phyloP scores from a whole-genome alignment of 2,888 invertebrate genomes.

The Matsumyia berberina region DNA sequence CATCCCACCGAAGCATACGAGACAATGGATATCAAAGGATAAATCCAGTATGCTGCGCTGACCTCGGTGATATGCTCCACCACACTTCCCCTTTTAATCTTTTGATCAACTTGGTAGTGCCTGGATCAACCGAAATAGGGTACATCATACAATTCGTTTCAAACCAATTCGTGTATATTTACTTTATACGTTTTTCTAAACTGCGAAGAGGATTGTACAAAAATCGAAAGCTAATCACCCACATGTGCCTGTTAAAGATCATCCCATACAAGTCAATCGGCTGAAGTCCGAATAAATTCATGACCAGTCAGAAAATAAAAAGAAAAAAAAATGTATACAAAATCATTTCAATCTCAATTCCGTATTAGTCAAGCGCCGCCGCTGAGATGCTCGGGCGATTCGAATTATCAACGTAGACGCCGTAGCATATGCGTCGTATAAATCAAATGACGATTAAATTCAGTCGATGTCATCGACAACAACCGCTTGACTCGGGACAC shows the following conservation, averaged over 20 bases:
- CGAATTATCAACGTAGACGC: background rate
- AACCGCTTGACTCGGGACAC: too few species aligned
- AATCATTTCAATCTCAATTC: background rate
- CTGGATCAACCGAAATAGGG: too few species aligned
- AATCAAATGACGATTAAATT: constrained; percentile 32
- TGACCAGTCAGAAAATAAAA: constrained; percentile 33
- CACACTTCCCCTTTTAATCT: too few species aligned
- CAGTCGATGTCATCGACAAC: constrained; percentile 8
- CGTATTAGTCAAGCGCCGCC: background rate
- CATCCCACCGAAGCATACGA: too few species aligned
- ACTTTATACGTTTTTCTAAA: background rate
- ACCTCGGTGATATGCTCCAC: too few species aligned
- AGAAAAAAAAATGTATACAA: constrained; percentile 12
- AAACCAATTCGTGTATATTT: too few species aligned
- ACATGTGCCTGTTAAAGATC: constrained; percentile 4
- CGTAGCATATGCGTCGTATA: constrained; percentile 3
- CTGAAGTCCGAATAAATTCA: constrained; percentile 16
- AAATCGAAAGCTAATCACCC: constrained; percentile 18
- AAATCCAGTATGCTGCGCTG: too few species aligned
- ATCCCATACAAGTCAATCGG: constrained; percentile 4
- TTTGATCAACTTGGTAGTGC: too few species aligned
- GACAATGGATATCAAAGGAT: too few species aligned
- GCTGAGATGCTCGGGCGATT: background rate
- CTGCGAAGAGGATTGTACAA: background rate
- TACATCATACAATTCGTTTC: too few species aligned